Conservation (phyloP, 2,888 invertebrate genomes). For the Holacanthella duospinosa region DNA sequence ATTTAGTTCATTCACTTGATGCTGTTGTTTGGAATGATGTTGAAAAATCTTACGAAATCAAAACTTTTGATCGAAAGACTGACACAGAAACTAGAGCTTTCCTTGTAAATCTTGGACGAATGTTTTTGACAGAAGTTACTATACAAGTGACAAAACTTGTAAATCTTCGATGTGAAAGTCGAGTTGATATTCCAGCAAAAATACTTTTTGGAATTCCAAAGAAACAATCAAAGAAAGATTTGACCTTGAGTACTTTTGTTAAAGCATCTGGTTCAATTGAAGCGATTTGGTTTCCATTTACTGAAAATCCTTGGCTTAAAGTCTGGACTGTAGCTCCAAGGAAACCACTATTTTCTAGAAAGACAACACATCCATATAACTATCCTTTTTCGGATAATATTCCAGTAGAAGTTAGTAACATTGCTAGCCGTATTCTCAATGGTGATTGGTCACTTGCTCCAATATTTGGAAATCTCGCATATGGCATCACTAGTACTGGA, state of each 20-base stretch:
- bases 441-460: conserved; percentile 4
- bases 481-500: neutral
- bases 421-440: neutral
- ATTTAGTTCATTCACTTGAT: conserved; percentile 21
- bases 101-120: conserved; percentile 10
- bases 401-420: conserved; percentile 6
- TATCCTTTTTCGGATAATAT: conserved; percentile 15
- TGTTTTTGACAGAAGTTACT: conserved; percentile 6
- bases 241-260: neutral
- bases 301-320: conserved; percentile 22
- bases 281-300: conserved; percentile 16
- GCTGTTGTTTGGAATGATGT: conserved; percentile 19
- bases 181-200: neutral
- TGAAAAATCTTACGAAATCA: conserved; percentile 11
- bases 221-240: neutral
- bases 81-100: conserved; percentile 19
- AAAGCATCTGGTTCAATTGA: conserved; percentile 4
- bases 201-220: neutral
- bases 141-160: neutral
- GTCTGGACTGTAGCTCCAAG: conserved; percentile 12
- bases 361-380: conserved; percentile 15
- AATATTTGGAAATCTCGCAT: neutral
- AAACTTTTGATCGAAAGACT: conserved; percentile 19
- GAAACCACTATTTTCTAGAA: conserved; percentile 12
- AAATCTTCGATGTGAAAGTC: conserved; percentile 11